Evolutionary conservation across 2,888 invertebrate genomes (phyloP).

Genomic region (Cheilosia vulpina): DNA sequence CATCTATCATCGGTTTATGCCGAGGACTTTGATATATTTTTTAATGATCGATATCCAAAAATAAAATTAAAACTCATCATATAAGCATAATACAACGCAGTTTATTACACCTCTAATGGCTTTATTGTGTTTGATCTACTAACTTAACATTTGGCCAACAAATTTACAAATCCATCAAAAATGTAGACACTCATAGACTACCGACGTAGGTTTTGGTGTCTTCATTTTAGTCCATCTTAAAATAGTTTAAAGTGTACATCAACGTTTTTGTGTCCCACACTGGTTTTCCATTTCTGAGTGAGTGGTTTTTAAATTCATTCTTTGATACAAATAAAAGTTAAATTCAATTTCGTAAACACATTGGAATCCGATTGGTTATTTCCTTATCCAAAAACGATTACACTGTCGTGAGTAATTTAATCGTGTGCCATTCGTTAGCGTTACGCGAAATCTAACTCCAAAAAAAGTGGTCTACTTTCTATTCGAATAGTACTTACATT

Average conservation of each 20-base stretch:
- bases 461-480: conserved; percentile 6
- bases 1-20: neutral
- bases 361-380: too few relatives aligned
- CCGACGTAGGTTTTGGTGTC: too few relatives aligned
- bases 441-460: neutral
- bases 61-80: neutral
- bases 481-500: neutral
- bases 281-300: too few relatives aligned
- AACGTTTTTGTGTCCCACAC: too few relatives aligned
- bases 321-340: too few relatives aligned
- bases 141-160: neutral
- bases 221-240: too few relatives aligned
- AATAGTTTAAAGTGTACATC: too few relatives aligned
- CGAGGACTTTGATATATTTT: neutral
- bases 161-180: neutral
- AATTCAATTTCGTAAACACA: too few relatives aligned
- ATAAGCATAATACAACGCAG: neutral
- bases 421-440: conserved; percentile 36
- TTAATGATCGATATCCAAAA: neutral
- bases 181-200: too few relatives aligned
- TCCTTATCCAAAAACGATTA: too few relatives aligned
- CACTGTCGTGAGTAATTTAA: neutral
- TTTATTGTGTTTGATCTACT: neutral
- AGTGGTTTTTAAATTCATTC: too few relatives aligned
- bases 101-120: neutral